A percentile compares a stretch with the other conserved stretches of the same genome.
These are phyloP conservation scores for Malachius bipustulatus DNA, from an alignment of 2,888 invertebrate species.

Conservation along the genomic window DNA sequence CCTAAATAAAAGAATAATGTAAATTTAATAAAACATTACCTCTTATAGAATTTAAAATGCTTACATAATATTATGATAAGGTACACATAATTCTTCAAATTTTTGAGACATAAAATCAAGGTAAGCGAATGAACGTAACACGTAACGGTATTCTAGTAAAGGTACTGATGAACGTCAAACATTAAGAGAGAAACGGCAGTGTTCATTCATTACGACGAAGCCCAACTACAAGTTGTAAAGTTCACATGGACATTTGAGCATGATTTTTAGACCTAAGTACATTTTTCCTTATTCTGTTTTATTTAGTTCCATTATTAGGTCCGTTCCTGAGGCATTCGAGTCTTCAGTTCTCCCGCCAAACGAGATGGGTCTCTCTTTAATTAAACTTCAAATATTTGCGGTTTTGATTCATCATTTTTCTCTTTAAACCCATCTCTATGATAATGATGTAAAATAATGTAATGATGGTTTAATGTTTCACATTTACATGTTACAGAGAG, in stretches of 20 bases:
- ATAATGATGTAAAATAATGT: no score
- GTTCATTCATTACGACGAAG: slow-evolving; percentile 31
- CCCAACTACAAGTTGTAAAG: slow-evolving; percentile 24
- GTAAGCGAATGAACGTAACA: slow-evolving; percentile 13
- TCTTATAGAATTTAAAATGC: slow-evolving; percentile 14
- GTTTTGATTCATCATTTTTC: no score
- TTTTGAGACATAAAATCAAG: slow-evolving; percentile 19
- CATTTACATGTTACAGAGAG: no score
- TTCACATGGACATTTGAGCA: slow-evolving; percentile 29
- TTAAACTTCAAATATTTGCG: no score
- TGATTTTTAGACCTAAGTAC: slow-evolving; percentile 17
- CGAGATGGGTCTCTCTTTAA: no score
- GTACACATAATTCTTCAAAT: slow-evolving; percentile 23
- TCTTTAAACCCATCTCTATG: no score
- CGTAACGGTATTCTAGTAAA: slow-evolving; percentile 28
- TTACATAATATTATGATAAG: slow-evolving; percentile 20
- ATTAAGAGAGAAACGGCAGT: slow-evolving; percentile 28
- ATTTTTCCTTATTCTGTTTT: no score
- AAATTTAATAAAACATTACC: slow-evolving; percentile 24
- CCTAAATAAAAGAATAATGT: slow-evolving; percentile 27
- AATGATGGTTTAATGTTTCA: no score
- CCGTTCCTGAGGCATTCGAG: no score
- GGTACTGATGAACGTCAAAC: background rate
- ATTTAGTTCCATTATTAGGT: no score
- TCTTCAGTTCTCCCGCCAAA: no score